phyloP scores from a whole-genome alignment of 2,113 vertebrate genomes.

The Mobula birostris region DNA sequence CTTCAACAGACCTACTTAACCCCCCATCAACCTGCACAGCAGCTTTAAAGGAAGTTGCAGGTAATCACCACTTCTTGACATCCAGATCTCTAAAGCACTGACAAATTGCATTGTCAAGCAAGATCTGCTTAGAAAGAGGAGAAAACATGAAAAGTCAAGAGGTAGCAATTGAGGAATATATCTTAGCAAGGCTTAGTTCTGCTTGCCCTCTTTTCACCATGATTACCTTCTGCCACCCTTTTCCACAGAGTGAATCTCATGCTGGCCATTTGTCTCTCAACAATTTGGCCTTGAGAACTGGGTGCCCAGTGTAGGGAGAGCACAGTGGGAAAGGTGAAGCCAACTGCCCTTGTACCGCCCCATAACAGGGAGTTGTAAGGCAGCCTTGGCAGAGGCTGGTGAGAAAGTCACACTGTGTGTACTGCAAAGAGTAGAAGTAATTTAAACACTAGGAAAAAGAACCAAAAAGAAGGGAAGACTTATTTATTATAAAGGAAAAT shows the following conservation, averaged over 20 bases:
- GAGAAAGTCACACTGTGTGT: not conserved
- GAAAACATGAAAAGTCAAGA: not conserved
- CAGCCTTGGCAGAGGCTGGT: not conserved
- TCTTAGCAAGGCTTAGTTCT: not conserved
- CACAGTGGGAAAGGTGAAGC: not conserved
- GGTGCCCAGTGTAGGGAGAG: not conserved
- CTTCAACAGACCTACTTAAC: too few relatives aligned
- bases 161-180: not conserved
- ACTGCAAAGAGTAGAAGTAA: not conserved
- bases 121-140: not conserved
- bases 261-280: not conserved
- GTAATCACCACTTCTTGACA: not conserved
- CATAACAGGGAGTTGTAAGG: too few relatives aligned
- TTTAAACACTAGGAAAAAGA: not conserved
- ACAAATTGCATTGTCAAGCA: not conserved
- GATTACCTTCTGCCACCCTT: not conserved
- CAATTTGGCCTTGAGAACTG: not conserved
- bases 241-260: not conserved
- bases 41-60: too few relatives aligned
- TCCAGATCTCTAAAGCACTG: not conserved
- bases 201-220: not conserved
- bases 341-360: not conserved
- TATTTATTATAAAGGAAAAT: constrained; percentile 13
- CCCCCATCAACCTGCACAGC: too few relatives aligned
- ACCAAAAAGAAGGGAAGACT: not conserved